Percentiles rank a stretch among this genome's conserved stretches.
Evolutionary conservation across 2,113 vertebrate genomes (phyloP).

Genomic region (Macquaria ambigua): DNA sequence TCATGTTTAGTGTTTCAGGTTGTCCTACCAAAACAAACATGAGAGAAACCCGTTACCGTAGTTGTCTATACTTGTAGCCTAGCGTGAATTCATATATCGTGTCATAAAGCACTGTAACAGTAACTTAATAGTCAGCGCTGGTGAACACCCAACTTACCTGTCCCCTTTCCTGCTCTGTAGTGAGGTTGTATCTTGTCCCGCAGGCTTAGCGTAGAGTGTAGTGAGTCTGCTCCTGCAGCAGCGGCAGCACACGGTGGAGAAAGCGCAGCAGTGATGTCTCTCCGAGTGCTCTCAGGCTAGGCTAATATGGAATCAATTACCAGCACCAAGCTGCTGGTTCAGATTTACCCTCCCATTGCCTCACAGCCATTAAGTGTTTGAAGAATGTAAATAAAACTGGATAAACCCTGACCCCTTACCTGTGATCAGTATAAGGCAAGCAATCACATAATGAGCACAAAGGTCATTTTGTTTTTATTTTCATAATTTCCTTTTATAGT

Average conservation of each 20-base stretch:
- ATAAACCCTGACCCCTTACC: background rate
- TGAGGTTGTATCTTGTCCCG: background rate
- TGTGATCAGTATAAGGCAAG: background rate
- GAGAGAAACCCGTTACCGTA: background rate
- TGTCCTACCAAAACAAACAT: conserved; percentile 17
- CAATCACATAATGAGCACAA: background rate
- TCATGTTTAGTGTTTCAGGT: conserved; percentile 61
- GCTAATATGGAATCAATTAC: conserved; percentile 60
- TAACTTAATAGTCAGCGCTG: accelerated
- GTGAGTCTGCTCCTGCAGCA: background rate
- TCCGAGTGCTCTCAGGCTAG: conserved; percentile 20
- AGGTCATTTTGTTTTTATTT: conserved; percentile 2
- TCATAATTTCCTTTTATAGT: background rate
- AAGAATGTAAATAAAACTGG: background rate
- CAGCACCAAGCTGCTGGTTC: background rate
- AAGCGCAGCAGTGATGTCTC: background rate
- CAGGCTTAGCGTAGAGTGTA: background rate
- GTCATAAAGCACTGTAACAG: background rate
- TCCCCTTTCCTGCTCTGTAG: accelerated
- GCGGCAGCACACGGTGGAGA: conserved; percentile 4
- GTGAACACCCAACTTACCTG: background rate
- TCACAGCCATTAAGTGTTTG: background rate
- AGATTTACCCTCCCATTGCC: background rate
- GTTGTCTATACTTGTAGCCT: background rate
- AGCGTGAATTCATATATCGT: background rate